Conservation (phyloP, 2,113 vertebrate species). For the Turdus rufiventris region DNA sequence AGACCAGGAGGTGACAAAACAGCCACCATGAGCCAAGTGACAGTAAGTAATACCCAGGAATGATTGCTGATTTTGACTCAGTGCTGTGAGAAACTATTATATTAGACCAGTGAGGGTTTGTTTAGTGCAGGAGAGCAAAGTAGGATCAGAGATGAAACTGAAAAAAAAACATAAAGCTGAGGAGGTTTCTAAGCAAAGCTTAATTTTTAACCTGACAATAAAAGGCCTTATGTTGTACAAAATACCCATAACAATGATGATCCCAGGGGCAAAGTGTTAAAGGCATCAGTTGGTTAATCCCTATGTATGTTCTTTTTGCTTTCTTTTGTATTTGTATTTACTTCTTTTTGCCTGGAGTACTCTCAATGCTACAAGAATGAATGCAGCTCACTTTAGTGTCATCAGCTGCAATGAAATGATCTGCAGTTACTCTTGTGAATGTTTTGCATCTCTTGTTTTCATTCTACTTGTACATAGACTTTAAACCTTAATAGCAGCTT, state of each 20-base stretch:
- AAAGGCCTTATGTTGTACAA: neutral
- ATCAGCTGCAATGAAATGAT: neutral
- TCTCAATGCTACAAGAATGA: neutral
- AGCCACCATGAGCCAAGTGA: constrained; percentile 48
- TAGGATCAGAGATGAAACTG: neutral
- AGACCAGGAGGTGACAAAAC: neutral
- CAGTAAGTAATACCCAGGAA: constrained; percentile 61
- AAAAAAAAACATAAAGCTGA: neutral
- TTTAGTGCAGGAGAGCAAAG: neutral
- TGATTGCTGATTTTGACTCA: neutral
- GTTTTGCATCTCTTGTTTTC: neutral
- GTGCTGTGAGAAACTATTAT: neutral
- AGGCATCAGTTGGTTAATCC: neutral
- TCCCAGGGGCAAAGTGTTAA: neutral
- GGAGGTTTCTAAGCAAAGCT: neutral
- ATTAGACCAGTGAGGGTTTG: neutral
- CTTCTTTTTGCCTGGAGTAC: neutral
- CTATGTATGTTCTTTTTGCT: neutral
- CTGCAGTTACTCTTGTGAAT: neutral
- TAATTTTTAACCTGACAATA: neutral
- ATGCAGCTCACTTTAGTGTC: neutral
- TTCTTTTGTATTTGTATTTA: neutral
- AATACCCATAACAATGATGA: neutral
- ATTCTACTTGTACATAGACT: neutral
- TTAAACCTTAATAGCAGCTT: neutral